These are phyloP conservation scores for Artemisiospiza belli DNA, from an alignment of 2,113 vertebrate species.

Conservation along the genomic window DNA sequence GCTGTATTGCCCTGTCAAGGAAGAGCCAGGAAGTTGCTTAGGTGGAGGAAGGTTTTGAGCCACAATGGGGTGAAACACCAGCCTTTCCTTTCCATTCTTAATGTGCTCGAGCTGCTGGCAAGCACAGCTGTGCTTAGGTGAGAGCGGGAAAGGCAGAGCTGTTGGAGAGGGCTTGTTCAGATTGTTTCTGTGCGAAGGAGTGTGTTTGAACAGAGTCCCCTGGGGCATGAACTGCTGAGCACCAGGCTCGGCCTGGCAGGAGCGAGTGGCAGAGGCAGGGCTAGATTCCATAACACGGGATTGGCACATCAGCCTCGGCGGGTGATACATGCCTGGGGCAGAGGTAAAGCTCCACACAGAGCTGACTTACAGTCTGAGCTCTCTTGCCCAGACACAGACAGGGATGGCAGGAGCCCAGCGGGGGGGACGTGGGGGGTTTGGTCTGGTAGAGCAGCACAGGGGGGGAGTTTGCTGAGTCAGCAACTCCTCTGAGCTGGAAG, in stretches of 20 bases:
- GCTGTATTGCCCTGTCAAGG: not conserved
- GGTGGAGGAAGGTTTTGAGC: not conserved
- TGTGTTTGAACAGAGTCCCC: not conserved
- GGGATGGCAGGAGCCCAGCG: not conserved
- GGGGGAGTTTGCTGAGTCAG: not conserved
- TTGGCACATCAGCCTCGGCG: fast-evolving
- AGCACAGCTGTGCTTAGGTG: not conserved
- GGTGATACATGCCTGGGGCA: not conserved
- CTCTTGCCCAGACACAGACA: not conserved
- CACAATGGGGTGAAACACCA: not conserved
- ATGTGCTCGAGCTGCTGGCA: not conserved
- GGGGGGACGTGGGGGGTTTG: not conserved
- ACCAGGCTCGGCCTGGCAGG: not conserved
- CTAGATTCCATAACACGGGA: fast-evolving
- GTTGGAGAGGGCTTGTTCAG: not conserved
- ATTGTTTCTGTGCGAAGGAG: not conserved
- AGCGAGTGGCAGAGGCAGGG: not conserved
- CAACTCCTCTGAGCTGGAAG: not conserved
- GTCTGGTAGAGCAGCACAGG: not conserved
- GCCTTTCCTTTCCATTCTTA: not conserved
- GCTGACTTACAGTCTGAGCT: not conserved
- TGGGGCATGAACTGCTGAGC: not conserved
- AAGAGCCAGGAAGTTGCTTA: not conserved
- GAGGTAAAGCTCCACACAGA: not conserved
- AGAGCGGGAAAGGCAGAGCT: not conserved